Base-by-base conservation (phyloP, 2,113 vertebrate genomes). In the Apaloderma vittatum region DNA sequence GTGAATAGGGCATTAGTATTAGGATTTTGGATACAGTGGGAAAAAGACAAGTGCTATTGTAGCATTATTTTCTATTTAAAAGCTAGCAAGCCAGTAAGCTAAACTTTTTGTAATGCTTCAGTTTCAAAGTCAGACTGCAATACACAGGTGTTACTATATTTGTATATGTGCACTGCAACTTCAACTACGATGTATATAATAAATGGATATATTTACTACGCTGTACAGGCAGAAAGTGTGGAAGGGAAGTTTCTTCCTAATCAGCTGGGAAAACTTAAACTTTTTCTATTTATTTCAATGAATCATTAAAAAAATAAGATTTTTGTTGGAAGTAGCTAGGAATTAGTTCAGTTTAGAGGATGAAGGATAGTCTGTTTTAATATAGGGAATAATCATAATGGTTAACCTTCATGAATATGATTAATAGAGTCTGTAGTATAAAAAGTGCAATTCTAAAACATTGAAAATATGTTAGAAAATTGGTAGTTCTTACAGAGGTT, bases 1-100 rank as follows among this genome's bases (percentile, higher is more conserved):
- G 45, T 98, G 90, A 97, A 92, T 93, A 86, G 61, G 40, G 82
- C 74, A 70, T 78, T 95, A 81, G 36, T 97, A 87, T 88, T 46
- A 63, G 49, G 29, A 82, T 88, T 96, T 85, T 59, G 55, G 58
- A 97, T 67, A 92, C 86, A 88, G 52, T 94, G 37, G 71, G 45
- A 79, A 95, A 93, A 94, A 90, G 66, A 54, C 79, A 95, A 95
- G 49, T 73, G 59, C 71, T 95, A 81, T 89, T 96, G 32, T 92
- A 58, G 26, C 63, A 58, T 79, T 86, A 65, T 65, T 95, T 97
- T 95, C 59, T 72, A 19, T 67, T 93, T 77, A 86, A 93, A 88
- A 82, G 23, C 29, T 82, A 37, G 59, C 83, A 76, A 73, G 34
- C 88, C 23, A 70, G 45, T 68, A 88, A 90, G 66, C 11, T 20